Conservation (phyloP, 1,140 invertebrate genomes). For the Drosophila asahinai region DNA sequence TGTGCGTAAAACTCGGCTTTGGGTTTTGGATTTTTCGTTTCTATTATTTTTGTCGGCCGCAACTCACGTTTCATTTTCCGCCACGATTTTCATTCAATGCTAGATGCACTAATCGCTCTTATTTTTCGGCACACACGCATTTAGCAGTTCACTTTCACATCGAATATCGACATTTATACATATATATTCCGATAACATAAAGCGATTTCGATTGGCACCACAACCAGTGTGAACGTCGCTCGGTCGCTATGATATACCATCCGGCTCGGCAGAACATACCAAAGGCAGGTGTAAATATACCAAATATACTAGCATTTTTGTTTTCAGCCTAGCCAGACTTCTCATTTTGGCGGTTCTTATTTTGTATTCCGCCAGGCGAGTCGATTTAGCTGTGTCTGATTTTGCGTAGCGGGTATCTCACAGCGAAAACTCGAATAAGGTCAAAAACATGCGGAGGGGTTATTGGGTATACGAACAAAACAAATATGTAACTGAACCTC, state of each 20-base stretch:
- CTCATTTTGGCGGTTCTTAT: too few relatives aligned
- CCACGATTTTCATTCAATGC: constrained; percentile 28
- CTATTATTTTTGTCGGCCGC: not conserved
- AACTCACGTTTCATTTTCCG: constrained; percentile 49
- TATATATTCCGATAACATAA: constrained; percentile 17
- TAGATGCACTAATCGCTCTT: not conserved
- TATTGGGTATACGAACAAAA: too few relatives aligned
- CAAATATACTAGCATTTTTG: not conserved
- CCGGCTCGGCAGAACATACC: not conserved
- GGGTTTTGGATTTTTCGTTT: constrained; percentile 3
- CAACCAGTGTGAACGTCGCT: not conserved
- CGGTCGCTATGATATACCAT: not conserved
- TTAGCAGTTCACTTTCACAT: constrained; percentile 40
- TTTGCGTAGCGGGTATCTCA: too few relatives aligned
- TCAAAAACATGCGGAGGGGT: too few relatives aligned
- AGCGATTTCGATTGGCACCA: constrained; percentile 16
- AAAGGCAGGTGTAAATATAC: not conserved
- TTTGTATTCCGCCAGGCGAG: too few relatives aligned
- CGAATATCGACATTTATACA: constrained; percentile 22
- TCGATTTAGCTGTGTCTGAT: too few relatives aligned
- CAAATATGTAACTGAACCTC: too few relatives aligned
- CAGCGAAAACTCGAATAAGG: too few relatives aligned
- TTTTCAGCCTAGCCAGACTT: too few relatives aligned
- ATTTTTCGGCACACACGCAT: constrained; percentile 20
- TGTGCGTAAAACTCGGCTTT: constrained; percentile 46